Evolutionary conservation across 2,888 invertebrate species (phyloP), one percentile per base, ranked within the genome.

Genomic region (Vesta saturnalis): DNA sequence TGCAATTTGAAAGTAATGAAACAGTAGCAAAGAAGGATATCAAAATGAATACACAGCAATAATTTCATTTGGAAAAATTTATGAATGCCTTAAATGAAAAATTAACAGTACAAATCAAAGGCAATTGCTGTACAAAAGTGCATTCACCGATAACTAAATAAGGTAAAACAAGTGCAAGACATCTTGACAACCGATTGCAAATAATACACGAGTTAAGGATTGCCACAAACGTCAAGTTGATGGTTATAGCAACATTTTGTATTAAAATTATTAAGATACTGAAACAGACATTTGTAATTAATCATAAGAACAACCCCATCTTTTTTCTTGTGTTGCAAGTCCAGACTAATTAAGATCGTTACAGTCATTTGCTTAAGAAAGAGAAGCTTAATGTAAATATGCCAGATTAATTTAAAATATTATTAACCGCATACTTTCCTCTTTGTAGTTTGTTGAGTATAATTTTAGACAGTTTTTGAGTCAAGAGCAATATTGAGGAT

Each of bases 111-210:
- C 15, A 49, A 49, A 49, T 49, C 18, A 52, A 52, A 52, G n/a
- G 18, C 52, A n/a, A 52, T 52, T 21, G 52, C 52, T 52, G 70
- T 75, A 73, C 74, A 70, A 59, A 72, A 77, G 77, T 76, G 73
- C 78, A 73, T 77, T 77, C 72, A 78, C 77, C 71, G 57, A 30
- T 46, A 58, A n/a, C 75, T 69, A 73, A 71, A 74, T 74, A 73
- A 73, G 74, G 76, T 67, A 76, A 77, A 74, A 76, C 77, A 70
- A 74, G 74, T 77, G 67, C 67, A 70, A 74, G 74, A 73, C 73
- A 77, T 76, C 74, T 73, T n/a, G 72, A 70, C 73, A 74, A 73
- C 73, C 75, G 72, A 75, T 74, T 73, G 69, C 74, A 75, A 78
- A 74, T 77, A 76, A 69, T 64, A 64, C 63, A 56, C 55, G 43